Evolutionary conservation across 2,797 vertebrate species (phyloP).

Genomic region (Kryptolebias ocellatus): DNA sequence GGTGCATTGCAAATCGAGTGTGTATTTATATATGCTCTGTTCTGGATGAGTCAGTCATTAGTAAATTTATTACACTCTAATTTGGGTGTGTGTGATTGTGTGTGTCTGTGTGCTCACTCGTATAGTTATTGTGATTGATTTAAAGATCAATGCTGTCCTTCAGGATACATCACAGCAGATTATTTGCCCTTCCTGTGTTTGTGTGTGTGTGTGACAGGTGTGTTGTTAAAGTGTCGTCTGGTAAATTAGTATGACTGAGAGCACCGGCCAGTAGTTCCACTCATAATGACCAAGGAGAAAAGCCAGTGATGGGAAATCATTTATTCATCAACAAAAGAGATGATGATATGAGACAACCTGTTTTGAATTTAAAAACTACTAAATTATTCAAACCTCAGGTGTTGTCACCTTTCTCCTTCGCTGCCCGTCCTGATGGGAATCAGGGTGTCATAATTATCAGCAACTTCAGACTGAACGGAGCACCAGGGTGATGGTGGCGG

Average conservation of each 20-base stretch:
- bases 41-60: constrained; percentile 10
- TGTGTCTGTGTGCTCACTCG: constrained; percentile 18
- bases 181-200: constrained; percentile 26
- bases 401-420: constrained; percentile 21
- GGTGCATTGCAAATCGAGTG: constrained; percentile 13
- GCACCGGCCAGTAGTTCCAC: constrained; percentile 49
- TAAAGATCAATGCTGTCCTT: constrained; percentile 42
- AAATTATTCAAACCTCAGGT: constrained; percentile 51
- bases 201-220: constrained; percentile 14
- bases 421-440: constrained; percentile 42
- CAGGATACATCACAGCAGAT: constrained; percentile 45
- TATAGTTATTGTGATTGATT: constrained; percentile 61
- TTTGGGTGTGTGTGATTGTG: constrained; percentile 19
- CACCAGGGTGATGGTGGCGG: constrained; percentile 11
- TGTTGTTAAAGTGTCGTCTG: constrained; percentile 32
- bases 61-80: constrained; percentile 22
- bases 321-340: constrained; percentile 67
- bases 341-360: constrained; percentile 59
- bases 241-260: constrained; percentile 58
- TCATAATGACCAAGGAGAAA: constrained; percentile 59
- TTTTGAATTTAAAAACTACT: constrained; percentile 57
- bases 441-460: constrained; percentile 49
- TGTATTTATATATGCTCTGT: constrained; percentile 7
- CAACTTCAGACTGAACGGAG: constrained; percentile 47
- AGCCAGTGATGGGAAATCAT: constrained; percentile 64